Evolutionary conservation across 2,888 invertebrate genomes (phyloP).

Genomic region (Leptinotarsa rubiginosa): DNA sequence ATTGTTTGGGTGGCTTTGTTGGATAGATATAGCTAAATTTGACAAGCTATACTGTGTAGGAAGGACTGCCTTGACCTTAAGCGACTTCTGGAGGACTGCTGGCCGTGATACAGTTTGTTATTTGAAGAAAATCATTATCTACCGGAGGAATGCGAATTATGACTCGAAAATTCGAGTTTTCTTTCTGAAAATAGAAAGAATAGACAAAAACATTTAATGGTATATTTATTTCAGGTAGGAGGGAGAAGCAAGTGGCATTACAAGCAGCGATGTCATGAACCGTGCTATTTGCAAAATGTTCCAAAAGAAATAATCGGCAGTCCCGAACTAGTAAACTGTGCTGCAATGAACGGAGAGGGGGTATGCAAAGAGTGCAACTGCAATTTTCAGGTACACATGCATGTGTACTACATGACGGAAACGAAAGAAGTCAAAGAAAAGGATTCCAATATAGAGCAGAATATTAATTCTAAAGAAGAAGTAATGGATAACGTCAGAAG

Average conservation of each 20-base stretch:
- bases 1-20: no score
- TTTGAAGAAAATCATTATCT: no score
- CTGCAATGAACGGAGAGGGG: slow-evolving; percentile 53
- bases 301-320: slow-evolving; percentile 57
- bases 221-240: slow-evolving; percentile 48
- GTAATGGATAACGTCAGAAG: slow-evolving; percentile 44
- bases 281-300: slow-evolving; percentile 58
- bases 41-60: no score
- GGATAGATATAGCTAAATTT: no score
- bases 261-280: slow-evolving; percentile 59
- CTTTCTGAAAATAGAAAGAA: no score
- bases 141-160: no score
- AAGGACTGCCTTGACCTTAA: no score
- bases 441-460: slow-evolving; percentile 51
- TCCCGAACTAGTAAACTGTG: slow-evolving; percentile 56
- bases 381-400: slow-evolving; percentile 58
- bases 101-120: no score
- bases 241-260: slow-evolving; percentile 56
- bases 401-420: slow-evolving; percentile 59
- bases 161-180: no score
- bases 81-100: no score
- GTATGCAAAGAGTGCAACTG: slow-evolving; percentile 55
- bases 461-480: slow-evolving; percentile 51
- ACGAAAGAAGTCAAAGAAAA: slow-evolving; percentile 51
- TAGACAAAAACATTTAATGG: no score